Base-by-base conservation (phyloP, 2,113 vertebrate genomes). In the Rhipidura dahli region DNA sequence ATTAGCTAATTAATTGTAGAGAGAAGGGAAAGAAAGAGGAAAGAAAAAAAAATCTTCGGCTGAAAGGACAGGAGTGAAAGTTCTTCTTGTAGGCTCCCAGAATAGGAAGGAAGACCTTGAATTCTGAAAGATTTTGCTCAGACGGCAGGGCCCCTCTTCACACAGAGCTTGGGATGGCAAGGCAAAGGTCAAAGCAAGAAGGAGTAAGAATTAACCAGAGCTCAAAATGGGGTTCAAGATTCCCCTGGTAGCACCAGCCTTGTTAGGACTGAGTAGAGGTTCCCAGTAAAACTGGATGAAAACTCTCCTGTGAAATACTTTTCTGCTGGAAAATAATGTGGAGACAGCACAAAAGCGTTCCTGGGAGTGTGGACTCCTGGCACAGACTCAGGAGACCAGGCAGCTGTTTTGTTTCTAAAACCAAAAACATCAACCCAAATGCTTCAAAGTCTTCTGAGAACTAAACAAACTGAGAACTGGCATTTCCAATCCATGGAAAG, bases 1-100 rank as follows among this genome's bases (percentile, higher is more conserved):
- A 98, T 98, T 98, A 98, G 94, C 97, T 98, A 98, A 98, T 98
- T 98, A 98, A 98, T 98, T 98, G 97, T 98, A 96, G 91, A 94
- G 90, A 64, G 94, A 96, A 96, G 27, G 42, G 53, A 87, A 92
- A 82, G 53, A 90, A 92, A 81, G 45, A 61, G 27, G 15, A n/a
- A 23, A 21, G 83, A 63, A 65, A 89, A 92, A 92, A 94, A 93
- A 82, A 57, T 56, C 44, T 69, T 85, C 72, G 73, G 45, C 47
- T 91, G 61, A 84, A 96, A 95, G 66, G 57, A 84, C 81, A 91
- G 79, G 44, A 87, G 50, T 7, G 21, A 82, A 89, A 95, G 78
- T 94, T 96, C 86, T 87, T 68, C 31, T 64, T 0, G 0, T 10
- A 59, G 68, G 26, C 31, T 66, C 76, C 81, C 18, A 73, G 81